Percentiles rank a stretch among this genome's conserved stretches.
Conservation (phyloP, 2,113 vertebrate species). For the Camelus bactrianus region DNA sequence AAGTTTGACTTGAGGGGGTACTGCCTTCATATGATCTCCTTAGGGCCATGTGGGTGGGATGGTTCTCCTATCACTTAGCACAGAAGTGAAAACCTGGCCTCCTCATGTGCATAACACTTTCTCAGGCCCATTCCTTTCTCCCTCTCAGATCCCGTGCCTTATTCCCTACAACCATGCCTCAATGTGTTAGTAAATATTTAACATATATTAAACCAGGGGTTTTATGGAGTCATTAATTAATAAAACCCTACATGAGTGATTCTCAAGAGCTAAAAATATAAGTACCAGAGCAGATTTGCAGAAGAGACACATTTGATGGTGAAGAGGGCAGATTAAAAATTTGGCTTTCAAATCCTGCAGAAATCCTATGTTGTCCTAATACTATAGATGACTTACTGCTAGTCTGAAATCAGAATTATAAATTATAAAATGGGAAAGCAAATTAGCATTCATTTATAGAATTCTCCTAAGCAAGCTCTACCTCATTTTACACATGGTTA, state of each 20-base stretch:
- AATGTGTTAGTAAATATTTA: not conserved
- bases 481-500: not conserved
- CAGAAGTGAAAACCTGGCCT: not conserved
- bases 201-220: not conserved
- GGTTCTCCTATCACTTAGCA: not conserved
- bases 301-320: not conserved
- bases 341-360: not conserved
- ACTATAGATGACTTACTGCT: not conserved
- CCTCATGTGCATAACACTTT: too few species aligned
- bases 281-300: not conserved
- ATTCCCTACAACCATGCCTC: not conserved
- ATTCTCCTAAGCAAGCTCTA: not conserved
- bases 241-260: not conserved
- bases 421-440: not conserved
- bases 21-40: not conserved
- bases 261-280: not conserved
- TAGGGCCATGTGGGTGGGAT: not conserved
- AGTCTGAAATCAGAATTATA: not conserved
- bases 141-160: not conserved
- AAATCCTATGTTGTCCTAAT: not conserved
- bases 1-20: not conserved
- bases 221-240: not conserved
- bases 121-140: not conserved
- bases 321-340: not conserved
- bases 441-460: not conserved